Conservation (phyloP, 2,888 invertebrate genomes). For the Tipula confusa region DNA sequence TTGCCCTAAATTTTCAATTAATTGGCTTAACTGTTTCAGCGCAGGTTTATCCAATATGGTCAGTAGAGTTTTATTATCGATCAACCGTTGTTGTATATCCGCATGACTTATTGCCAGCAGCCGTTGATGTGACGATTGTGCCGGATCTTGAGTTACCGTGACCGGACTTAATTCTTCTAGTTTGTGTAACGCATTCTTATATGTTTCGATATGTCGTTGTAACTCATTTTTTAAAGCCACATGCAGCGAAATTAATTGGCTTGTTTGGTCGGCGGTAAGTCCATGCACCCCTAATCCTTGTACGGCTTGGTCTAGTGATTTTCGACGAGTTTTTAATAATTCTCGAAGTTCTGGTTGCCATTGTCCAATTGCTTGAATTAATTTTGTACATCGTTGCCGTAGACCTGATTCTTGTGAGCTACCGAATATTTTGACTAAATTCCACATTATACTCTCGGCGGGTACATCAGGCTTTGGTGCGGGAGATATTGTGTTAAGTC, state of each 20-base stretch:
- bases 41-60: conserved; percentile 80
- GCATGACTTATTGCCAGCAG: conserved; percentile 76
- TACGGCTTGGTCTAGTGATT: conserved; percentile 77
- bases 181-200: conserved; percentile 81
- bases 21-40: conserved; percentile 65
- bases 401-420: conserved; percentile 57
- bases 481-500: conserved; percentile 46
- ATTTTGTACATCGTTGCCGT: conserved; percentile 58
- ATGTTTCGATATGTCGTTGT: conserved; percentile 76
- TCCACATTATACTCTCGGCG: conserved; percentile 80
- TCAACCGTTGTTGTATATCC: conserved; percentile 84
- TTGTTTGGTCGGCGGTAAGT: conserved; percentile 62
- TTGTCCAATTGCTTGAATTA: conserved; percentile 57
- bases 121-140: conserved; percentile 83
- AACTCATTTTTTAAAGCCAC: conserved; percentile 79
- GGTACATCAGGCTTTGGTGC: conserved; percentile 62
- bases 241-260: conserved; percentile 69
- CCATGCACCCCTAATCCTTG: conserved; percentile 86
- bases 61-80: conserved; percentile 85
- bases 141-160: conserved; percentile 65
- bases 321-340: conserved; percentile 61
- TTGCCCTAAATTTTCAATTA: conserved; percentile 66
- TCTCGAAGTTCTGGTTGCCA: conserved; percentile 65
- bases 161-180: conserved; percentile 66
- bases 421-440: conserved; percentile 72